Percentiles rank a stretch among this genome's conserved stretches.
phyloP scores from a whole-genome alignment of 2,888 invertebrate genomes.

The Trachelus tabidus region DNA sequence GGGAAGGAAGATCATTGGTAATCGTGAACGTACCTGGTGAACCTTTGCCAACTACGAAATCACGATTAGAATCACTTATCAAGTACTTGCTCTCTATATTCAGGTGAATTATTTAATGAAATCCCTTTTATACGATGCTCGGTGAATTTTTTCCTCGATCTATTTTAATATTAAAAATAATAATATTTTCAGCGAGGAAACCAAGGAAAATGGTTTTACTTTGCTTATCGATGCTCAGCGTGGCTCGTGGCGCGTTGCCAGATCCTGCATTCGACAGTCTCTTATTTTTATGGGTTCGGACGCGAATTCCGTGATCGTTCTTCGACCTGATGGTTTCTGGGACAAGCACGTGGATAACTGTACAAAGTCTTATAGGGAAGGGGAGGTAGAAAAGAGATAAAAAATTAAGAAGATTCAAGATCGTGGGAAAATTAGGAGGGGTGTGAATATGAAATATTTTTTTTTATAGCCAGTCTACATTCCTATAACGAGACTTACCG shows the following conservation, averaged over 20 bases:
- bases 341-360: constrained; percentile 81
- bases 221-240: constrained; percentile 75
- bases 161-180: neutral
- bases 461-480: constrained; percentile 76
- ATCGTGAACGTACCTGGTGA: constrained; percentile 73
- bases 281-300: constrained; percentile 68
- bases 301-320: constrained; percentile 71
- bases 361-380: constrained; percentile 72
- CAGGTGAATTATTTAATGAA: constrained; percentile 64
- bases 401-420: neutral
- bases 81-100: constrained; percentile 70
- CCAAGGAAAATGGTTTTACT: constrained; percentile 70
- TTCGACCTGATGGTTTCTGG: constrained; percentile 81
- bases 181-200: constrained; percentile 65
- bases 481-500: constrained; percentile 75
- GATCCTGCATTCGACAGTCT: constrained; percentile 72
- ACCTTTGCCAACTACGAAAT: constrained; percentile 64
- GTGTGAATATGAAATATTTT: neutral
- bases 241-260: constrained; percentile 73
- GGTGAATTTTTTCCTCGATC: neutral
- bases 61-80: constrained; percentile 63
- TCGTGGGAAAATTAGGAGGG: neutral
- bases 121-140: neutral
- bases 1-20: constrained; percentile 73
- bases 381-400: constrained; percentile 67